Conservation (phyloP, 2,113 vertebrate genomes). For the Fulmarus glacialis region DNA sequence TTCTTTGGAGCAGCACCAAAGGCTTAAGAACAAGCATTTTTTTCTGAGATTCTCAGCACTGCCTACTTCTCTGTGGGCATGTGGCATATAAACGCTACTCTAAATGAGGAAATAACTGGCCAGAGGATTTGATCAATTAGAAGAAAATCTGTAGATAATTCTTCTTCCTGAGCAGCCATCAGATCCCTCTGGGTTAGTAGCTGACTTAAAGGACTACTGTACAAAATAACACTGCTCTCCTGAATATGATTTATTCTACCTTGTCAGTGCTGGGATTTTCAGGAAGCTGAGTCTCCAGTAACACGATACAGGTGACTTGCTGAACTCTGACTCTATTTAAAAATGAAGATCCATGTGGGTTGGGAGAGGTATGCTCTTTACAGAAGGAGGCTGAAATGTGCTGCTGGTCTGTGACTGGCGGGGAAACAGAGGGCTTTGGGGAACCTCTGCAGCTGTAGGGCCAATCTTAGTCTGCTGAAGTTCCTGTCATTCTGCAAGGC, state of each 20-base stretch:
- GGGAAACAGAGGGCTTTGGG: neutral
- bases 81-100: neutral
- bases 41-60: neutral
- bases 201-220: neutral
- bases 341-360: neutral
- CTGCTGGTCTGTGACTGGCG: neutral
- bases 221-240: neutral
- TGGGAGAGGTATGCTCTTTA: neutral
- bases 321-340: neutral
- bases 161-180: neutral
- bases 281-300: neutral
- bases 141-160: neutral
- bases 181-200: neutral
- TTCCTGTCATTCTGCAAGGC: neutral
- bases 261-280: neutral
- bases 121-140: neutral
- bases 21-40: neutral
- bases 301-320: neutral
- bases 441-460: neutral
- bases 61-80: neutral
- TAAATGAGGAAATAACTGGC: neutral
- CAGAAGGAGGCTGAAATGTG: neutral
- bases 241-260: neutral
- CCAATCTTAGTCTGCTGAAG: neutral
- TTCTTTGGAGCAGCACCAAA: slow-evolving; percentile 1